Base-by-base conservation (phyloP, 2,888 invertebrate species). In the Perizoma affinitatum region DNA sequence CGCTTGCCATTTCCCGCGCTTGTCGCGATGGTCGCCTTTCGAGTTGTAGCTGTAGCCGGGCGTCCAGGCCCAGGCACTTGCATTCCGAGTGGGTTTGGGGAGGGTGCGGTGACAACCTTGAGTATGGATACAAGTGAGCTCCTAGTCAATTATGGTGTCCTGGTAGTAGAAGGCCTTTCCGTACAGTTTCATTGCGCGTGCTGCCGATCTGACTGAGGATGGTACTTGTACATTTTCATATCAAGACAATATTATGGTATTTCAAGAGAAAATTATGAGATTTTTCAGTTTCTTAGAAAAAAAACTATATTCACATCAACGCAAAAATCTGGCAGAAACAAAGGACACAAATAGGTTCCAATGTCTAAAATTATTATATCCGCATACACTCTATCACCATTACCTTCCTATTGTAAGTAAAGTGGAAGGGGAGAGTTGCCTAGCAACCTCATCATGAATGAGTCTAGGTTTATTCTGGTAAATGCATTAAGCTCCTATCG, bases 31-130 rank as follows among this genome's bases (percentile, higher is more conserved):
- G 98, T 0, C 95, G 96, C 65, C 93, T 98, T 57, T 94, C 96
- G 5, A 97, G 96, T 54, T 99, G 99, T 80, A 97, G 97, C 35
- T 99, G 99, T 84, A 97, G 97, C 53, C 93, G 96, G 22, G 96
- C 97, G 51, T 92, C 94, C 4, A 90, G 98, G 49, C 98, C 98
- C 5, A 94, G 95, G 72, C 96, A 97, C 80, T 93, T 98, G 58
- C 96, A 97, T 74, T 94, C 95, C 57, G 98, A 98, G 79, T 99
- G 98, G 98, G 96, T 97, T 50, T 99, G 99, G 99, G 98, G 98
- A 38, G 99, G 99, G 34, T 99, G 98, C 78, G 99, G 98, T 0
- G 99, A 99, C 86, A 98, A 99, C 90, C 94, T 98, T 59, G 97
- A 98, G 85, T 98, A 98, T 84, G 98, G 98, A 62, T 98, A 98